Evolutionary conservation across 2,113 vertebrate species (phyloP), one percentile per base, ranked within the genome.

Genomic region (Pteronura brasiliensis): DNA sequence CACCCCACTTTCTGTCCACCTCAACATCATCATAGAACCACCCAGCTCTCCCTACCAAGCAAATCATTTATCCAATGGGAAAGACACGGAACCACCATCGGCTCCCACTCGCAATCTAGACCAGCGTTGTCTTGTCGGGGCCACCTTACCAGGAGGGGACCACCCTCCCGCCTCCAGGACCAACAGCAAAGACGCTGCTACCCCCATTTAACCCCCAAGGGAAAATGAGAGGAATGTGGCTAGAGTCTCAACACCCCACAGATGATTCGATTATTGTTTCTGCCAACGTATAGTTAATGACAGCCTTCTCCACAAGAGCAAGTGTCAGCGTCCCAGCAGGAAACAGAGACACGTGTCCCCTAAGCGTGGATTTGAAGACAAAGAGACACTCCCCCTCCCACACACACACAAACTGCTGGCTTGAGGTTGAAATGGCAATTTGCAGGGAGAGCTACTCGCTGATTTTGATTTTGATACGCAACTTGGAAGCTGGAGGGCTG

Each of bases 391-490:
- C 0, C 13, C 29, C 63, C n/a, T n/a, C 17, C 3, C 52, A 52
- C 52, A 52, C 29, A 79, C 90, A 52, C 20, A 25, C n/a, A 44
- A 11, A 90, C 36, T 15, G 3, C 79, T 59, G 83, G 44, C 39
- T 79, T 57, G 20, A 86, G 88, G 47, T 82, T 92, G 84, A 55
- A 31, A 74, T 57, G 72, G 88, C 84, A 61, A 42, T 90, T 92
- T 85, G 3, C 31, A 34, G 34, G 36, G 31, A 79, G 59, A 71
- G 69, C 61, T 84, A 34, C 83, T 82, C 85, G 52, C 67, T 96
- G 79, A 6, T 90, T 74, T 93, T 80, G 11, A 61, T 80, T 90
- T 69, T 84, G 80, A 65, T 95, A 93, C 90, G 69, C 42, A 86
- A 14, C 57, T 47, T 91, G n/a, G 11, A 59, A 76, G 52, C 72